These are phyloP conservation scores for Spinibarbus caldwelli DNA, from an alignment of 2,797 vertebrate species.

Conservation along the genomic window DNA sequence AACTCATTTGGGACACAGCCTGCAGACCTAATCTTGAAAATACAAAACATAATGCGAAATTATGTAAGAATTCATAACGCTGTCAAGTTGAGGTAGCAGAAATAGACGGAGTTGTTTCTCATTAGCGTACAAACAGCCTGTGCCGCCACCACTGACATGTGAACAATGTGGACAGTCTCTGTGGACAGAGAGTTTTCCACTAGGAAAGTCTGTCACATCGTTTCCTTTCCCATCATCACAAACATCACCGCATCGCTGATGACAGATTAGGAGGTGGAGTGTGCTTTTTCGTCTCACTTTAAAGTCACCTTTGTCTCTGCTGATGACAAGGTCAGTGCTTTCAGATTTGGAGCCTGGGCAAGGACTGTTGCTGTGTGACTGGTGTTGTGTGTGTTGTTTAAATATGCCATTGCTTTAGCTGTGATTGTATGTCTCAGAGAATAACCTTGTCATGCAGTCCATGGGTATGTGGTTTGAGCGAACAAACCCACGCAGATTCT, in stretches of 20 bases:
- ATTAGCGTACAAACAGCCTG: no score
- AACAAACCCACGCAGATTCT: slow-evolving; percentile 32
- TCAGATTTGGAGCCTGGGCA: slow-evolving; percentile 7
- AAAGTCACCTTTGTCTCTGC: slow-evolving; percentile 47
- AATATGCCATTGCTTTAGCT: slow-evolving; percentile 47
- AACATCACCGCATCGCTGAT: slow-evolving; percentile 12
- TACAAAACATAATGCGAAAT: background rate
- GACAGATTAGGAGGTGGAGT: slow-evolving; percentile 46
- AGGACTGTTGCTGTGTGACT: slow-evolving; percentile 10
- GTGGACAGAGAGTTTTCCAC: slow-evolving; percentile 33
- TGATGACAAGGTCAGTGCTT: slow-evolving; percentile 52
- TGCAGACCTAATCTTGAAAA: background rate
- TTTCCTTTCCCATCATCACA: slow-evolving; percentile 30
- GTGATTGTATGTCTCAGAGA: slow-evolving; percentile 39
- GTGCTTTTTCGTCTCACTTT: slow-evolving; percentile 39
- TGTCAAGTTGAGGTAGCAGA: background rate
- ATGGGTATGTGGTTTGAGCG: slow-evolving; percentile 14
- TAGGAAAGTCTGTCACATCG: slow-evolving; percentile 43
- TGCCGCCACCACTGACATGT: slow-evolving; percentile 40
- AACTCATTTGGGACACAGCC: background rate
- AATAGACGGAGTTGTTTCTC: slow-evolving; percentile 21
- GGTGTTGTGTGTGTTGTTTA: slow-evolving; percentile 51
- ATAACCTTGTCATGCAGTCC: slow-evolving; percentile 53
- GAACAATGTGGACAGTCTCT: slow-evolving; percentile 38
- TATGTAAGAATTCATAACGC: background rate